Conservation (phyloP, 35 echinoderm and acorn worm species). For the Ptychodera flava region DNA sequence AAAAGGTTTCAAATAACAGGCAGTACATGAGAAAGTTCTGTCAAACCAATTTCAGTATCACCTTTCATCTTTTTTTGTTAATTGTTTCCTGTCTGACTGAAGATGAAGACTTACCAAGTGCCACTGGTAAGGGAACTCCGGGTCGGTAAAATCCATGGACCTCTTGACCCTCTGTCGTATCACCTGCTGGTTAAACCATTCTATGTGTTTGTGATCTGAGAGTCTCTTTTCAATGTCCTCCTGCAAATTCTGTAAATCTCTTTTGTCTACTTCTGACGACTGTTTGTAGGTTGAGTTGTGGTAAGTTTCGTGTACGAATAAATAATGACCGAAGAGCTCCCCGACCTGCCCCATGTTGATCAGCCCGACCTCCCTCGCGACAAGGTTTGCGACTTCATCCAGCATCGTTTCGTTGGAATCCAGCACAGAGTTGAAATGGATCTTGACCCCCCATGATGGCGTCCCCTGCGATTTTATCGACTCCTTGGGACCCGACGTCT, state of each 20-base stretch:
- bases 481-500: neutral
- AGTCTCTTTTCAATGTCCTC: slow-evolving; percentile 39
- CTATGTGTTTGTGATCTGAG: slow-evolving; percentile 27
- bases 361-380: slow-evolving; percentile 42
- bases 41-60: too few species aligned
- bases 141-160: slow-evolving; percentile 52
- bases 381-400: slow-evolving; percentile 57
- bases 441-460: slow-evolving; percentile 89
- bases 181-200: slow-evolving; percentile 78
- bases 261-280: neutral
- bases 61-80: too few species aligned
- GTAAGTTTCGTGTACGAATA: slow-evolving; percentile 70
- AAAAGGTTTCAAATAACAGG: too few species aligned
- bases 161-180: slow-evolving; percentile 70
- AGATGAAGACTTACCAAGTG: slow-evolving; percentile 98
- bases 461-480: slow-evolving; percentile 34
- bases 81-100: too few species aligned
- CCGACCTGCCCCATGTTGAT: slow-evolving; percentile 85
- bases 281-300: slow-evolving; percentile 10
- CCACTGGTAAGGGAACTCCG: slow-evolving; percentile 73
- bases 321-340: slow-evolving; percentile 74
- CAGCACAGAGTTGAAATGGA: slow-evolving; percentile 23
- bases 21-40: too few species aligned
- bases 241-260: slow-evolving; percentile 20
- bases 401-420: slow-evolving; percentile 50